Evolutionary conservation across 1,140 invertebrate genomes (phyloP), one percentile per base, ranked within the genome.

Genomic region (Platorchestia sp.): DNA sequence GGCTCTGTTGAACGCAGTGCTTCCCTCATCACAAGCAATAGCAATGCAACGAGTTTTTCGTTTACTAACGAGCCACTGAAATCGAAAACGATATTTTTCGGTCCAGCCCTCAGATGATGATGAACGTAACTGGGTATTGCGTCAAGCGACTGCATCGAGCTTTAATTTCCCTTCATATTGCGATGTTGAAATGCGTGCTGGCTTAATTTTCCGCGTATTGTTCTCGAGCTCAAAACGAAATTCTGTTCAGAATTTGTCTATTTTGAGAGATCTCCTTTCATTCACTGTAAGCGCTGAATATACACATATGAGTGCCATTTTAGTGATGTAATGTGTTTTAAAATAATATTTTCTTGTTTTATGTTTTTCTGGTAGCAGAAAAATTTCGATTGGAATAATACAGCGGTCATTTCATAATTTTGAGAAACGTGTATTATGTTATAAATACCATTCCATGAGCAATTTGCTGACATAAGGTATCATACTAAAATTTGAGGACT

Each of bases 71-170:
- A 90, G 41, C 41, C 10, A 90, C 87, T 90, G 87, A 90, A 90
- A 90, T 90, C 87, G 87, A 90, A 90, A 90, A 90, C 41, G 41
- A 45, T 44, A 14, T 90, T 90, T 90, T 90, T 90, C 41, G 42
- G 41, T 43, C 87, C 27, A 42, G 87, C 87, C 44, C 59, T 75
- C 27, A 75, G 59, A 75, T 75, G 59, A 75, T 75, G 59, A 75
- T 75, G 59, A 75, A 75, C 59, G 59, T 75, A 75, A 75, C 59
- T 75, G 59, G 59, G 59, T 75, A 75, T 75, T 36, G 59, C 59
- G 59, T 75, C 59, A 19, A 75, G 59, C 59, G 3, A 75, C 59
- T 75, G 59, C 27, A 75, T 75, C 1, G 59, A 75, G 47, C 47
- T 51, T 51, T 51, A 51, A 51, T 51, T 51, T 51, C 7, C 47